Evolutionary conservation across 2,113 vertebrate species (phyloP), one percentile per base, ranked within the genome.

Genomic region (Trachemys scripta): DNA sequence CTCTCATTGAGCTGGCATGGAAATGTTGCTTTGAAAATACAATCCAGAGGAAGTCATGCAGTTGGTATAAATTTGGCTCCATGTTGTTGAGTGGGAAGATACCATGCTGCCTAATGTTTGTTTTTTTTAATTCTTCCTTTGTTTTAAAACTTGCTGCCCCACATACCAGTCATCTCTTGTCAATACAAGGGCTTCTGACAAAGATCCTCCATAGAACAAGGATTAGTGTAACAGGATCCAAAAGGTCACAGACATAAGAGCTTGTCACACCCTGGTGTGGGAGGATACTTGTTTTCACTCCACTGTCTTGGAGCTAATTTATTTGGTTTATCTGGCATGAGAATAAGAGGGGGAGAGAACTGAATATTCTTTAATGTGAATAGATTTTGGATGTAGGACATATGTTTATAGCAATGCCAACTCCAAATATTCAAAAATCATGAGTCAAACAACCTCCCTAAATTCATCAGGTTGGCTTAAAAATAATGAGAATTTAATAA

Each of bases 231-330:
- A 96, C 1, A 1, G 82, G 91, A 92, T 95, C 88, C 89, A 96
- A 96, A 93, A 97, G 97, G 97, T 99, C 91, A 96, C 87, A 81
- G 96, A 94, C 94, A 88, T 92, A 79, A 31, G 45, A 91, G 45
- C 54, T 94, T 84, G 62, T 91, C 54, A 82, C 84, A 95, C 89
- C 38, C 31, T 95, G 69, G 1, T 51, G 45, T 11, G 22, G 31
- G 51, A 93, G 47, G 54, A 79, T 5, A 82, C 50, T 51, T 42
- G 65, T 72, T 84, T 94, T 10, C 29, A 25, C 90, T 95, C 4
- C 8, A 75, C 90, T 94, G 25, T 92, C 1, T 0, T 76, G 51
- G 45, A 84, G 47, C 86, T 96, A 69, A 93, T 85, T 51, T n/a
- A 85, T 82, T 54, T 4, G 0, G 24, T 56, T 96, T 90, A 47